Conservation (phyloP, 2,113 vertebrate genomes). For the Labeo rohita region DNA sequence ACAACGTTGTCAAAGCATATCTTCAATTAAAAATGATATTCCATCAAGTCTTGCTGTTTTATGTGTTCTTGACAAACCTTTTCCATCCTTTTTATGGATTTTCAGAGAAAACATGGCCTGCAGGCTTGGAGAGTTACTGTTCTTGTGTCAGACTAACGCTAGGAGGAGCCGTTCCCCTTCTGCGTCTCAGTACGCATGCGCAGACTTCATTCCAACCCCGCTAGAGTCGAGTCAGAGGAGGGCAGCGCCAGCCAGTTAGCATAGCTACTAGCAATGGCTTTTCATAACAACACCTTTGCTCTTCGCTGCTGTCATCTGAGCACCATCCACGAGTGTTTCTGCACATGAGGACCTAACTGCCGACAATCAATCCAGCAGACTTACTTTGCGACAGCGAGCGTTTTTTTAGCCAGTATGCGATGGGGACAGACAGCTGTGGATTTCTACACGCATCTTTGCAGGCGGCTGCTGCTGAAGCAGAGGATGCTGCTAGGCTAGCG, state of each 20-base stretch:
- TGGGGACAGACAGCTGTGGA: constrained; percentile 36
- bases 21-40: constrained; percentile 72
- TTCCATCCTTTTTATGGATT: not conserved
- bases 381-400: not conserved
- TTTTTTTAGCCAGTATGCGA: constrained; percentile 25
- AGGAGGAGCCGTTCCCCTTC: not conserved
- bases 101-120: constrained; percentile 11
- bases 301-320: constrained; percentile 30
- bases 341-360: constrained; percentile 18
- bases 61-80: not conserved
- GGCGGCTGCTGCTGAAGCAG: constrained; percentile 68
- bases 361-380: not conserved
- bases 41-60: not conserved
- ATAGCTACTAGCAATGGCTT: constrained; percentile 66
- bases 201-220: constrained; percentile 64
- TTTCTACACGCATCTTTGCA: constrained; percentile 69
- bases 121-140: not conserved
- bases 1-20: constrained; percentile 62
- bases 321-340: constrained; percentile 3
- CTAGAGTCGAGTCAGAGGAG: constrained; percentile 75
- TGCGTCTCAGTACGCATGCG: constrained; percentile 68
- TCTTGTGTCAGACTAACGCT: not conserved
- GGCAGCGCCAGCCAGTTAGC: constrained; percentile 71
- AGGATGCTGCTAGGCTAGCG: constrained; percentile 75
- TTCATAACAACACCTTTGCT: constrained; percentile 73